Conservation (phyloP, 30 jellyfish, hydroid and myxozoan species). For the Turritopsis rubra region DNA sequence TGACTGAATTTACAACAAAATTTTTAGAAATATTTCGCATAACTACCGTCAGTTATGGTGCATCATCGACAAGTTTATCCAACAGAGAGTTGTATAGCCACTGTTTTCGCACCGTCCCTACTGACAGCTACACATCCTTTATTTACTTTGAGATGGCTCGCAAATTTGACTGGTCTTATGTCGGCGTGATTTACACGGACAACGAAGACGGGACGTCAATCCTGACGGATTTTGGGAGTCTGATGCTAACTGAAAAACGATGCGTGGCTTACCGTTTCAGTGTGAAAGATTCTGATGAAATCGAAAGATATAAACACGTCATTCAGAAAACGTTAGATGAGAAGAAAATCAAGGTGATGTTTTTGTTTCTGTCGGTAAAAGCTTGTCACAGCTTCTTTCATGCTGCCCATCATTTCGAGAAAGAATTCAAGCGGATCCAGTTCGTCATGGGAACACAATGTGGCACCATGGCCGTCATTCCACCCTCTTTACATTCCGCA, state of each 20-base stretch:
- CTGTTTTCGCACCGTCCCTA: slow-evolving; percentile 64
- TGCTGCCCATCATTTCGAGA: slow-evolving; percentile 23
- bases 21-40: slow-evolving; percentile 1
- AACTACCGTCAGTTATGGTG: slow-evolving; percentile 47
- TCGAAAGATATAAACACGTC: slow-evolving; percentile 1
- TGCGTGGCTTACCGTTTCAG: slow-evolving; percentile 39
- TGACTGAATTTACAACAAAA: slow-evolving; percentile 24
- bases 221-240: slow-evolving; percentile 13
- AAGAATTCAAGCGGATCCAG: slow-evolving; percentile 17
- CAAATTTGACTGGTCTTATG: slow-evolving; percentile 50
- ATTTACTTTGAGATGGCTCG: slow-evolving; percentile 41
- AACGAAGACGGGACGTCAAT: slow-evolving; percentile 41
- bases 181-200: slow-evolving; percentile 47
- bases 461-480: slow-evolving; percentile 36
- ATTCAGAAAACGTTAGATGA: slow-evolving; percentile 27
- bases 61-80: slow-evolving; percentile 32
- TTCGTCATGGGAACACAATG: slow-evolving; percentile 42
- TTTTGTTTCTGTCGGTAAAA: slow-evolving; percentile 39
- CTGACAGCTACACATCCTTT: slow-evolving; percentile 22
- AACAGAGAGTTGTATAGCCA: slow-evolving; percentile 32
- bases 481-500: slow-evolving; percentile 24
- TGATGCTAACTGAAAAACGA: slow-evolving; percentile 18
- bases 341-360: slow-evolving; percentile 35
- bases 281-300: slow-evolving; percentile 13
- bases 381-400: slow-evolving; percentile 33